Conservation (phyloP, 2,888 invertebrate genomes). For the Encarsia formosa region DNA sequence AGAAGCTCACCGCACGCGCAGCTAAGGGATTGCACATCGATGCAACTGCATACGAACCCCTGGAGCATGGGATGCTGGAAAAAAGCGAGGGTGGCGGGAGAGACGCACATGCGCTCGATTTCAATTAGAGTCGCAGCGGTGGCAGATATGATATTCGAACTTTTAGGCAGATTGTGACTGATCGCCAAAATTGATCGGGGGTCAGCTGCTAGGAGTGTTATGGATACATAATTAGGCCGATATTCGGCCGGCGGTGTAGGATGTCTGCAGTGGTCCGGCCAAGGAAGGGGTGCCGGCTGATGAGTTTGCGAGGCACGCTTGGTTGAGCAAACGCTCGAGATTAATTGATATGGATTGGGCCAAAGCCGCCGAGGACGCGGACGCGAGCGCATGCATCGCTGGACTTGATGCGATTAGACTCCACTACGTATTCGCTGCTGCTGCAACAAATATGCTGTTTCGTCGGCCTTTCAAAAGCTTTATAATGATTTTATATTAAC, state of each 20-base stretch:
- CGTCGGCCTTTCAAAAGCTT: constrained; percentile 24
- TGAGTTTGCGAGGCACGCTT: constrained; percentile 25
- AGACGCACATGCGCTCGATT: too few species aligned
- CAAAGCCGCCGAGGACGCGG: constrained; percentile 22
- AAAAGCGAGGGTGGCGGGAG: too few species aligned
- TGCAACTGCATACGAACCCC: too few species aligned
- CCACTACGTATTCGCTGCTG: neutral
- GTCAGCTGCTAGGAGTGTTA: constrained; percentile 14
- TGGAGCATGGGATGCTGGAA: too few species aligned
- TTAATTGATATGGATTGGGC: constrained; percentile 29
- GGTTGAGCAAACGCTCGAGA: constrained; percentile 29
- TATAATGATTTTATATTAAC: constrained; percentile 23
- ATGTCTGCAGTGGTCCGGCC: too few species aligned
- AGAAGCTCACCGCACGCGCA: neutral
- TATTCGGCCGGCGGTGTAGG: constrained; percentile 19
- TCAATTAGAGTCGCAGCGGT: too few species aligned
- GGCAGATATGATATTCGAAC: too few species aligned
- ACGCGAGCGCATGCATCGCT: too few species aligned
- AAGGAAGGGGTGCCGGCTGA: constrained; percentile 19
- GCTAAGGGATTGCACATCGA: too few species aligned
- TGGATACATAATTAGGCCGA: constrained; percentile 26
- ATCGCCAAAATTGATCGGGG: constrained; percentile 18
- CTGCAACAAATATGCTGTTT: too few species aligned
- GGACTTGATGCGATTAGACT: constrained; percentile 26
- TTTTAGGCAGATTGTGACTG: too few species aligned